Evolutionary conservation across 2,113 vertebrate species (phyloP), one percentile per base, ranked within the genome.

Genomic region (Coptodon rendalli): DNA sequence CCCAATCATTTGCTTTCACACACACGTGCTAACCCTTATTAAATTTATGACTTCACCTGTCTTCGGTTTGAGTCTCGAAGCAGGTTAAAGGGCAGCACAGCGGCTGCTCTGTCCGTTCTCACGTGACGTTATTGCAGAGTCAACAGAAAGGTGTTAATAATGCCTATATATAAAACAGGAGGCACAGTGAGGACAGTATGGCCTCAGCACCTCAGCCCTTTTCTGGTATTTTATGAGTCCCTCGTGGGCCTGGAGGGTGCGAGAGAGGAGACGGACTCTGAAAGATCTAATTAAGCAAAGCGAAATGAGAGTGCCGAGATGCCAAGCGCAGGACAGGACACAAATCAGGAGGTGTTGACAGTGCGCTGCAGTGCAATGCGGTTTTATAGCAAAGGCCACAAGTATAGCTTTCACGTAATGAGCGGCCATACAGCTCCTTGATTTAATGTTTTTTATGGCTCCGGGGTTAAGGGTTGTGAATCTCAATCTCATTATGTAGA

Each of bases 281-380:
- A 90, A 90, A 91, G 91, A 93, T 94, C 92, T 93, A 91, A 94
- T 95, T 94, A 94, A 89, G 89, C 83, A 84, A 85, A 89, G 87
- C 80, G 38, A 90, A 91, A 91, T 87, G 89, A 94, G 91, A 88
- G 87, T 87, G 90, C 82, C 17, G 78, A 90, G 92, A 89, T 92
- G 82, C 83, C 52, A 61, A 36, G 79, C 13, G 16, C 82, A 79
- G 63, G 88, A 89, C 54, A 34, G 87, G 84, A 92, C 92, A 93
- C 91, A 95, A 93, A 93, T 95, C 89, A 91, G 87, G 24, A 80
- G 61, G 78, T 86, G 92, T 87, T 89, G 93, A 93, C 90, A 87
- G 80, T 29, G 68, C 48, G 79, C 90, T 87, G 84, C 63, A 40
- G 87, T 86, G 84, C 91, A 86, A 83, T 56, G 73, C 31, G 79